These are phyloP conservation scores for Falco cherrug DNA, from an alignment of 2,797 vertebrate species.

Conservation along the genomic window DNA sequence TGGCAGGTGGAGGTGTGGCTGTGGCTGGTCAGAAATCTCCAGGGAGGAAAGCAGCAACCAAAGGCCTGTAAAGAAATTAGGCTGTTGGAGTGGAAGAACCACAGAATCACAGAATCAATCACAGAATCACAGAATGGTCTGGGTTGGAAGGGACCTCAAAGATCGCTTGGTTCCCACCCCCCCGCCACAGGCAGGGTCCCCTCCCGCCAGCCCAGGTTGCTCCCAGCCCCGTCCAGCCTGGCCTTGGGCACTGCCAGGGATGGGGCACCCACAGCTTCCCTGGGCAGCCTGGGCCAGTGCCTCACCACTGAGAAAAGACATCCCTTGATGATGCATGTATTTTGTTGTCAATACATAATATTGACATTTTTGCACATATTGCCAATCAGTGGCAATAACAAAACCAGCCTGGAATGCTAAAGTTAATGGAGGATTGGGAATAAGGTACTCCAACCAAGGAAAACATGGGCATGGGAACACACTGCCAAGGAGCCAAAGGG, in stretches of 20 bases:
- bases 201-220: no score
- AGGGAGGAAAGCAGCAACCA: not conserved
- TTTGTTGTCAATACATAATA: no score
- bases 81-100: not conserved
- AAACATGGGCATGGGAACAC: not conserved
- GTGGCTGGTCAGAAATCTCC: not conserved
- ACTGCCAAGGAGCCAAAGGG: not conserved
- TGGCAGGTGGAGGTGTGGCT: not conserved
- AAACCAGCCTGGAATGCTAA: not conserved
- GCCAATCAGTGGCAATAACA: not conserved
- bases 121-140: no score
- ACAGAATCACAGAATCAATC: no score
- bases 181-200: no score
- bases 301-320: not conserved
- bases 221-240: no score
- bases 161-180: no score
- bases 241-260: no score
- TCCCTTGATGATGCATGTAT: not conserved
- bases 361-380: not conserved
- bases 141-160: no score
- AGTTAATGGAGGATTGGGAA: not conserved
- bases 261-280: no score
- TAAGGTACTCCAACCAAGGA: not conserved
- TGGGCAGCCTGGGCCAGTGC: no score
- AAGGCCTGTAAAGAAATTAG: not conserved